Base-by-base conservation (phyloP, 2,797 vertebrate genomes). In the Pteronotus mesoamericanus region DNA sequence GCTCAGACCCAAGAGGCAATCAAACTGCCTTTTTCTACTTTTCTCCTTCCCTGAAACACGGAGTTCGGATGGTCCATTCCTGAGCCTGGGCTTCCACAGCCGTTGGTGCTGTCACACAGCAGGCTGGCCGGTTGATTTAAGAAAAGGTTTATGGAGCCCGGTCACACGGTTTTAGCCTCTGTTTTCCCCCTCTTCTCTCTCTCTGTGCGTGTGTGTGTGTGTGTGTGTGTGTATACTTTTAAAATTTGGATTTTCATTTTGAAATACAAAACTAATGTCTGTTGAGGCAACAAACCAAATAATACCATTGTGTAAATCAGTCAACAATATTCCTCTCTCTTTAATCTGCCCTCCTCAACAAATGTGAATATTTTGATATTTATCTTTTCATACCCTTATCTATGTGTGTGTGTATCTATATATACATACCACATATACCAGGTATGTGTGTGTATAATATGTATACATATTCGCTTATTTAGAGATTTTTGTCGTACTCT, bases 1-100 rank as follows among this genome's bases (percentile, higher is more conserved):
- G 90, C 90, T 34, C 34, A 44, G n/a, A 94, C 85, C 90, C 97
- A 96, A 85, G 37, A 91, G 18, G 46, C 96, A 94, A 71, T 80
- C 68, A 86, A 57, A 12, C 72, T 55, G 92, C 83, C 72, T 83
- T 77, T 94, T 61, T 51, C 48, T 64, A 14, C 84, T 82, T 84
- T 89, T 55, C 68, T 80, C n/a, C 84, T 87, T 89, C 59, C 69
- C 34, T 18, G 6, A 74, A 53, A 89, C 82, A 88, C 71, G 93
- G 83, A 44, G 77, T 82, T 79, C 64, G 21, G 44, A 22, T 9
- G 42, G 88, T 80, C 22, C 24, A 2, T 24, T 82, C 21, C 59
- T 39, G n/a, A 92, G 79, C n/a, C 1, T 22, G n/a, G 57, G 53
- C 55, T 84, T 51, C 32, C 64, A 39, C 0, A 22, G 68, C 7